These are phyloP conservation scores for Porites lutea DNA, from an alignment of 64 coral and sea anemone genomes.

Conservation along the genomic window DNA sequence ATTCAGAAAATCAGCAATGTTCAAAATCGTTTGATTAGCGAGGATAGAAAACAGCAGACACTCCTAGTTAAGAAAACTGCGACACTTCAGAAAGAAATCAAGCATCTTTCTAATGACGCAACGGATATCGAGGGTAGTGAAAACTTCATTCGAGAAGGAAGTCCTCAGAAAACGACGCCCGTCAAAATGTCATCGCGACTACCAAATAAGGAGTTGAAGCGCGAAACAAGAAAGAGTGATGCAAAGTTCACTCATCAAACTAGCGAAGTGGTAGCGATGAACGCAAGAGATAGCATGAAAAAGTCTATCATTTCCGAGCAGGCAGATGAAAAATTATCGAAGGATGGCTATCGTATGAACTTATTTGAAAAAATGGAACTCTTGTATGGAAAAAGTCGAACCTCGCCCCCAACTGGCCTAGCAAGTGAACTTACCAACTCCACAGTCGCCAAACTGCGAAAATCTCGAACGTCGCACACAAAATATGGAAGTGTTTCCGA, in stretches of 20 bases:
- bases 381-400: neutral
- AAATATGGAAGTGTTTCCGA: neutral
- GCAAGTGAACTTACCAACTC: neutral
- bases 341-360: neutral
- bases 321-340: neutral
- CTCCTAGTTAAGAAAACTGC: neutral
- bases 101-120: neutral
- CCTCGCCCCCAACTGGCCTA: neutral
- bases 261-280: neutral
- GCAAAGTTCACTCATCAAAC: neutral
- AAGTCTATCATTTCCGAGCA: neutral
- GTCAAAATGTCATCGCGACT: neutral
- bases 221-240: neutral
- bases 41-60: neutral
- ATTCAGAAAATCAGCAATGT: neutral
- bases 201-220: neutral
- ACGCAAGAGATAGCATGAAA: neutral
- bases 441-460: neutral
- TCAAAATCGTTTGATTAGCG: neutral
- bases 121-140: too few relatives aligned
- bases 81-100: neutral
- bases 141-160: neutral
- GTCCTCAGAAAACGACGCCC: neutral
- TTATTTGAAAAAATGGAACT: slow-evolving; percentile 28
- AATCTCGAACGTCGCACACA: neutral